phyloP scores from a whole-genome alignment of 2,113 vertebrate species.

The Pithys albifrons region DNA sequence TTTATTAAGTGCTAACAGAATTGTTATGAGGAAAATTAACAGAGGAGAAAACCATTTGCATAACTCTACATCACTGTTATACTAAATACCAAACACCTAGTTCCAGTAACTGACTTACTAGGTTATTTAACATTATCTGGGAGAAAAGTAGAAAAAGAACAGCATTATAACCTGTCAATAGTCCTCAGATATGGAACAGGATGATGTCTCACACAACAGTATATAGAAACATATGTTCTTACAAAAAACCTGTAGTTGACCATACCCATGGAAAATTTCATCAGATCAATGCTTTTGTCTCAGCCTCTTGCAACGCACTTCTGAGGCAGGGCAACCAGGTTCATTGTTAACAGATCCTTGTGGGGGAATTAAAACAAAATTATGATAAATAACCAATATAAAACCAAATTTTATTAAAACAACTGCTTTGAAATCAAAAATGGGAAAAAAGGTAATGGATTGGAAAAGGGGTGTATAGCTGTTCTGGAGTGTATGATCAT shows the following conservation, averaged over 20 bases:
- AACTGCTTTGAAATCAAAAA: background rate
- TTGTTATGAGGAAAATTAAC: fast-evolving
- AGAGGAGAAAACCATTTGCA: background rate
- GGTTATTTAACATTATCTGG: background rate
- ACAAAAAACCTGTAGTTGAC: background rate
- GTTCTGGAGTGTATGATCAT: background rate
- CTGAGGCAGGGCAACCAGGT: background rate
- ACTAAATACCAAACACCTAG: background rate
- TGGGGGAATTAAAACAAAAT: background rate
- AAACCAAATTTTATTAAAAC: background rate
- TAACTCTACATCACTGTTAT: background rate
- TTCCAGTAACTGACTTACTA: background rate
- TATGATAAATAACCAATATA: background rate
- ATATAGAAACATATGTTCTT: background rate
- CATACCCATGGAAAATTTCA: background rate
- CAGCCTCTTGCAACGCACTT: background rate
- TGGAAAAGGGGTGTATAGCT: background rate
- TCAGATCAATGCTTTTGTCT: background rate
- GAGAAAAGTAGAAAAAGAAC: background rate
- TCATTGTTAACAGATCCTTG: background rate
- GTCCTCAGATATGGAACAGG: background rate
- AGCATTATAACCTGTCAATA: background rate
- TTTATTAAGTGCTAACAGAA: background rate
- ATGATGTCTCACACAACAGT: background rate
- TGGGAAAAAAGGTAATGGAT: fast-evolving